phyloP scores from a whole-genome alignment of 2,888 invertebrate species.

The Yponomeuta evonymella region DNA sequence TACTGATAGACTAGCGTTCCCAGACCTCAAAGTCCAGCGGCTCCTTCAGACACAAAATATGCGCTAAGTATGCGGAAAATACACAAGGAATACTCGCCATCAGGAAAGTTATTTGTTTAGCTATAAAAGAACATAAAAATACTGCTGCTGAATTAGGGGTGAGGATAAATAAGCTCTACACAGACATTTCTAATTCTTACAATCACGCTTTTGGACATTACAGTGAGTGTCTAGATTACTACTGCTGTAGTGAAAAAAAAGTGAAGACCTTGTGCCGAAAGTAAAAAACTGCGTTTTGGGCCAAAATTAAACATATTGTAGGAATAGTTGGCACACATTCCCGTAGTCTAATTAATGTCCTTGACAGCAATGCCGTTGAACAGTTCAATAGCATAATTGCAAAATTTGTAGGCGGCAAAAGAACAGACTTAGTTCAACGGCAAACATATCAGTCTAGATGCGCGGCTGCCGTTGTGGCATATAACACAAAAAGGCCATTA shows the following conservation, averaged over 20 bases:
- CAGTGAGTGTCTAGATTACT: constrained; percentile 10
- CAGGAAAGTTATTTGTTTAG: constrained; percentile 17
- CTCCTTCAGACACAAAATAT: too few relatives aligned
- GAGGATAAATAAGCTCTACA: constrained; percentile 4
- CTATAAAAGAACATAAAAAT: constrained; percentile 17
- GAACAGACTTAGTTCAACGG: constrained; percentile 32
- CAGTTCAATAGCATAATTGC: constrained; percentile 31
- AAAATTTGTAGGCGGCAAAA: constrained; percentile 37
- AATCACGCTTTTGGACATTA: constrained; percentile 15
- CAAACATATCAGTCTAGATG: constrained; percentile 35
- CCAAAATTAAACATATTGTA: background rate
- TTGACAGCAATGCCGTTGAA: constrained; percentile 33
- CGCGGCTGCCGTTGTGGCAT: constrained; percentile 33
- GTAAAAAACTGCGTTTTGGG: constrained; percentile 10
- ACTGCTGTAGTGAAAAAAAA: constrained; percentile 8
- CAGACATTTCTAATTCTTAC: constrained; percentile 5
- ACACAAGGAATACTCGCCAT: constrained; percentile 15
- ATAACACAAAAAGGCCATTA: constrained; percentile 26
- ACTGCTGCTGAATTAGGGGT: constrained; percentile 10
- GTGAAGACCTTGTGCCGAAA: constrained; percentile 15
- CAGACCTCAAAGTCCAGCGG: too few relatives aligned
- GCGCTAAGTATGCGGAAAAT: constrained; percentile 12
- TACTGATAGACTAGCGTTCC: too few relatives aligned
- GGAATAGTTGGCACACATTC: constrained; percentile 16
- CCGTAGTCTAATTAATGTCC: constrained; percentile 22